Conservation (phyloP, 1,140 invertebrate genomes). For the Daktulosphaira vitifoliae region DNA sequence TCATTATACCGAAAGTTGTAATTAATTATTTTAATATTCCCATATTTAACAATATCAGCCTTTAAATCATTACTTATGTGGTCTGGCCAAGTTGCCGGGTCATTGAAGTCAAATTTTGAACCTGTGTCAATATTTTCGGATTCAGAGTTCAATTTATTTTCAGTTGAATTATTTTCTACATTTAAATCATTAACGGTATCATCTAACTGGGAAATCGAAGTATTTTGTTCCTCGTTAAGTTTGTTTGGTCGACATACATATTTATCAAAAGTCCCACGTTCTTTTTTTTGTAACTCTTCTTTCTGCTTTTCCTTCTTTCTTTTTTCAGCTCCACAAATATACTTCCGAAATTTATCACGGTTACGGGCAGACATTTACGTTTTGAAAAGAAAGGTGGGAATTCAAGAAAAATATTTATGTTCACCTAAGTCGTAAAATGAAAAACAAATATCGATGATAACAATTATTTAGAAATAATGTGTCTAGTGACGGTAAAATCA, state of each 20-base stretch:
- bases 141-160: slow-evolving; percentile 2
- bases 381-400: no score
- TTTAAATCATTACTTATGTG: neutral
- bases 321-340: no score
- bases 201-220: neutral
- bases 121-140: neutral
- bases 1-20: slow-evolving; percentile 11
- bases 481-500: no score
- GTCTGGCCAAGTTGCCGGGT: no score
- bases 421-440: no score
- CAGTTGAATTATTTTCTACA: slow-evolving; percentile 5
- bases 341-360: no score
- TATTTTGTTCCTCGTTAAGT: neutral
- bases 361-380: no score
- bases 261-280: slow-evolving; percentile 4
- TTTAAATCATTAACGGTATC: neutral
- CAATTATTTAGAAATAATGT: no score
- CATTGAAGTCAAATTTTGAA: slow-evolving; percentile 2
- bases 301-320: no score
- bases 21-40: slow-evolving; percentile 9
- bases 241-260: neutral
- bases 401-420: no score
- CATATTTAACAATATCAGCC: no score
- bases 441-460: no score
- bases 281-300: neutral